These are phyloP conservation scores for Leucoraja erinaceus DNA, from an alignment of 2,113 vertebrate species.

Conservation along the genomic window DNA sequence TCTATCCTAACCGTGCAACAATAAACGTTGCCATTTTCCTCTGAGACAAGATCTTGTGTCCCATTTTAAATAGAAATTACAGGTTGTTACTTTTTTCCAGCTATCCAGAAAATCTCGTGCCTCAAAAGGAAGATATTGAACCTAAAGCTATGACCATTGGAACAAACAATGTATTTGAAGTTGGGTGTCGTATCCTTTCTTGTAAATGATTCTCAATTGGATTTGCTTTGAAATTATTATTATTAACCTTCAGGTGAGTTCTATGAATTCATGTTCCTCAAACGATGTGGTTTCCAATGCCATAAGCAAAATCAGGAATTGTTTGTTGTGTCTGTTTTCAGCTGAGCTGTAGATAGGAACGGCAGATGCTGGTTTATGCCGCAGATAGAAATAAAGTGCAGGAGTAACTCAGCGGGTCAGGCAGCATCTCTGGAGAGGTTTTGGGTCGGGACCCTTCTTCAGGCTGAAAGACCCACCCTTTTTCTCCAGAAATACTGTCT, in stretches of 20 bases:
- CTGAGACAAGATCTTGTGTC: too few species aligned
- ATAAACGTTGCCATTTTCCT: background rate
- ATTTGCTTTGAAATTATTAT: background rate
- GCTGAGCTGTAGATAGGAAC: background rate
- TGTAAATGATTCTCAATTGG: background rate
- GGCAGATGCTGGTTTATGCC: too few species aligned
- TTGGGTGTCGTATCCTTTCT: conserved; percentile 85
- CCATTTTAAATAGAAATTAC: background rate
- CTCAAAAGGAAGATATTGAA: conserved; percentile 67
- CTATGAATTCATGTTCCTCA: background rate
- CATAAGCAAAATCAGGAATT: background rate
- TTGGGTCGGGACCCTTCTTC: too few species aligned
- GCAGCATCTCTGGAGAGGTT: too few species aligned
- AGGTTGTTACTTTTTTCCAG: conserved; percentile 50
- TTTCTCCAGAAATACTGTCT: too few species aligned
- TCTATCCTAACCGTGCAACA: background rate
- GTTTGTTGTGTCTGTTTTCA: background rate
- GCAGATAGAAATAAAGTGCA: too few species aligned
- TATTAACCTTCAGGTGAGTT: background rate
- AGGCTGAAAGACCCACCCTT: too few species aligned
- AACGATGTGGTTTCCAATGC: background rate
- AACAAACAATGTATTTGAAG: conserved; percentile 93
- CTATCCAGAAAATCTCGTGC: conserved; percentile 81
- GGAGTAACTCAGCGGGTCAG: too few species aligned
- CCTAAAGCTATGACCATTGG: conserved; percentile 86